Percentiles rank a stretch among this genome's conserved stretches.
Evolutionary conservation across 92 coral and sea anemone species (phyloP).

Genomic region (Ricordea florida): DNA sequence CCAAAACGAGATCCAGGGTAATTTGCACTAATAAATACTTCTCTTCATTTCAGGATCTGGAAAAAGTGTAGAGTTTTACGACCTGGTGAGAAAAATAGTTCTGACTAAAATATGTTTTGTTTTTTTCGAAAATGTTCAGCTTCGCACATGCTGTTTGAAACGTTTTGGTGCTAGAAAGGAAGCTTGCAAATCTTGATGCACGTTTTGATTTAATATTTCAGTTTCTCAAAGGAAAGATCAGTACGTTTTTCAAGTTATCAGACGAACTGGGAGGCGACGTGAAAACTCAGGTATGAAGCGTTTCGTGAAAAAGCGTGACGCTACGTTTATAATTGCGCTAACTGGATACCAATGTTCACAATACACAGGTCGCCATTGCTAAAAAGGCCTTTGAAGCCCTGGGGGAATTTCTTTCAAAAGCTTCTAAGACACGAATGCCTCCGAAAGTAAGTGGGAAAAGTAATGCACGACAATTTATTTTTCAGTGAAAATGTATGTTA

Average conservation of each 20-base stretch:
- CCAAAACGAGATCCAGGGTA: too few species aligned
- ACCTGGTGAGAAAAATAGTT: slow-evolving; percentile 21
- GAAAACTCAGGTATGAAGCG: slow-evolving; percentile 39
- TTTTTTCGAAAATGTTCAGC: background rate
- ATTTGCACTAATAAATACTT: background rate
- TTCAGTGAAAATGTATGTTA: background rate
- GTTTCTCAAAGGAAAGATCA: slow-evolving; percentile 66
- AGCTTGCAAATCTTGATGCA: background rate
- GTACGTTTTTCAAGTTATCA: slow-evolving; percentile 51
- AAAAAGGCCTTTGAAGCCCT: slow-evolving; percentile 57
- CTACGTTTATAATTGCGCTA: background rate
- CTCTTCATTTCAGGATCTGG: slow-evolving; percentile 12
- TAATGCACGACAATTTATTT: background rate
- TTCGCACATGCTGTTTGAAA: too few species aligned
- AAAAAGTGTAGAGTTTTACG: slow-evolving; percentile 46
- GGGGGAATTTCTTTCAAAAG: slow-evolving; percentile 53
- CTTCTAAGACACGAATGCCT: slow-evolving; percentile 55
- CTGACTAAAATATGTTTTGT: background rate
- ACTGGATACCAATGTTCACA: background rate
- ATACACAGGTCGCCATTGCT: slow-evolving; percentile 51
- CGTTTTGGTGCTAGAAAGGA: too few species aligned
- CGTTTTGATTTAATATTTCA: background rate
- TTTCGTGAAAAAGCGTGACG: slow-evolving; percentile 7
- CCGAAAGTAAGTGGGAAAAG: slow-evolving; percentile 30
- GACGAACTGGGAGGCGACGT: slow-evolving; percentile 75